Base-by-base conservation (phyloP, 2,113 vertebrate species). In the Cebus imitator region DNA sequence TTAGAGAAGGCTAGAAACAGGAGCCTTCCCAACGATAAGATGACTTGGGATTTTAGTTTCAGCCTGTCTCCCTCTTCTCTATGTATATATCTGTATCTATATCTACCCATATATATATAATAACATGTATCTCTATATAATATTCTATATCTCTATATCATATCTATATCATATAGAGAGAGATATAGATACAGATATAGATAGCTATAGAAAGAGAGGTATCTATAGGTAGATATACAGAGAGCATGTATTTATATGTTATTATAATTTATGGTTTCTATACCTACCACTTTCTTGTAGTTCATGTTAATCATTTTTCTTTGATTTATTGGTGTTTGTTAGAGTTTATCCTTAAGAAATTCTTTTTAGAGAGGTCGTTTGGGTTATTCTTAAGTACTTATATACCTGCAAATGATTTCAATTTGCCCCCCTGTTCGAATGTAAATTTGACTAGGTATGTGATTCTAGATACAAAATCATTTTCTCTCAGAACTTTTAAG, bases 401-500 rank as follows among this genome's bases (percentile, higher is more conserved):
- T 17, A 35, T 83, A 40, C 79, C 80, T 96, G 21, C 68, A 93
- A 90, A 79, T 58, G 1, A 64, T 89, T 95, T 87, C 85, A 91
- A 85, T 66, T 92, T 86, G 5, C 37, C 80, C 13, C 76, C 32
- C 4, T 89, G 18, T 20, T 72, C 85, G 27, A 93, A 68, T 96
- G 52, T 25, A 87, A 37, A 10, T 91, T 96, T 92, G 45, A 27
- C 40, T 87, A 45, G 14, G 32, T 76, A 8, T 64, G 37, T 76
- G 32, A 83, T 76, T 93, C 66, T 94, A 86, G 45, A 86, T 94
- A 90, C 55, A 96, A 93, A 96, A 85, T 87, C n/a, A 80, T 95
- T 97, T 93, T 91, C 20, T 90, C 23, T 96, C n/a, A 85, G 45
- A 82, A 58, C n/a, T 73, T 92, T 85, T 78, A 55, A 89, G 72